Evolutionary conservation across 2,888 invertebrate genomes (phyloP).

Genomic region (Scaptomyza polygonia): DNA sequence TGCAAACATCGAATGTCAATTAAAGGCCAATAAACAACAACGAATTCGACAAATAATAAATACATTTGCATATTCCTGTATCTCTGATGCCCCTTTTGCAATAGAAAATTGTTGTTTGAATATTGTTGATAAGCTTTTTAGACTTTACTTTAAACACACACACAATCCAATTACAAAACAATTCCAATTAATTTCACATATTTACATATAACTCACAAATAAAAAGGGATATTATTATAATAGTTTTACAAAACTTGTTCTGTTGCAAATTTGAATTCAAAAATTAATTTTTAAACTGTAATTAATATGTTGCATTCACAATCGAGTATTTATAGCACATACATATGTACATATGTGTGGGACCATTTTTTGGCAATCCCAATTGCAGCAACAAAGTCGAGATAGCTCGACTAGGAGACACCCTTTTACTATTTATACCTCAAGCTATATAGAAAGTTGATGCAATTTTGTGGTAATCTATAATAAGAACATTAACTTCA

Average conservation of each 20-base stretch:
- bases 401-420: too few relatives aligned
- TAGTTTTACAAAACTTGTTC: neutral
- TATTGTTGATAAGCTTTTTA: neutral
- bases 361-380: slow-evolving; percentile 41
- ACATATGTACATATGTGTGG: neutral
- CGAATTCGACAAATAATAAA: slow-evolving; percentile 1
- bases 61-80: neutral
- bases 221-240: slow-evolving; percentile 14
- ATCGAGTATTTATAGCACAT: slow-evolving; percentile 18
- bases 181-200: slow-evolving; percentile 63
- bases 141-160: slow-evolving; percentile 5
- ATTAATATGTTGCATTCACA: slow-evolving; percentile 56
- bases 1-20: slow-evolving; percentile 44
- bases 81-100: slow-evolving; percentile 4
- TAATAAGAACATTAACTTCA: too few relatives aligned
- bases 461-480: too few relatives aligned
- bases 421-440: too few relatives aligned
- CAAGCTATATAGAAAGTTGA: too few relatives aligned
- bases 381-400: neutral
- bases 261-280: slow-evolving; percentile 45
- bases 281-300: slow-evolving; percentile 70
- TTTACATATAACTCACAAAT: slow-evolving; percentile 55
- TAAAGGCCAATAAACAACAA: slow-evolving; percentile 18
- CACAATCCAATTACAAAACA: slow-evolving; percentile 21
- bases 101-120: neutral